These are phyloP conservation scores for Myopa tessellatipennis DNA, from an alignment of 2,888 invertebrate species.

Conservation along the genomic window DNA sequence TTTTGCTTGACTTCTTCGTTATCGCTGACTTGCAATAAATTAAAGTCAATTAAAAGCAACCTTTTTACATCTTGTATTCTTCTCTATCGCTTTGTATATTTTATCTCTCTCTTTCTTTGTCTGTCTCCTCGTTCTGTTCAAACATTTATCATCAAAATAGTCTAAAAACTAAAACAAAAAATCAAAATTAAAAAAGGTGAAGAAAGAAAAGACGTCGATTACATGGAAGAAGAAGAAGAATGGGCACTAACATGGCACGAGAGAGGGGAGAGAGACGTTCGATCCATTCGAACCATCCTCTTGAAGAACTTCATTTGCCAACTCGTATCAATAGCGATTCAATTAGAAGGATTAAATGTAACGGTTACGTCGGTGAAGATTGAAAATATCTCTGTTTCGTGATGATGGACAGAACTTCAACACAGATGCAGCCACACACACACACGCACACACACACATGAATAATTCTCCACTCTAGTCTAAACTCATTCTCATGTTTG, in stretches of 20 bases:
- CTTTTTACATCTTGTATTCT: not conserved
- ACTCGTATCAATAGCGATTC: constrained; percentile 31
- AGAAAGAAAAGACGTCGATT: not conserved
- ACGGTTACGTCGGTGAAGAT: constrained; percentile 27
- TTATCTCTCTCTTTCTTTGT: too few relatives aligned
- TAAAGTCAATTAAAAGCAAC: not conserved
- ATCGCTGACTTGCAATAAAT: too few relatives aligned
- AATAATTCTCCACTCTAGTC: not conserved
- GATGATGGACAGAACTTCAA: constrained; percentile 20
- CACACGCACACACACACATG: constrained; percentile 2
- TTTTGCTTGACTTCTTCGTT: not conserved
- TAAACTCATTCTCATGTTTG: not conserved
- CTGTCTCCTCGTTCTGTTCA: too few relatives aligned
- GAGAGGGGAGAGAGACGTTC: not conserved
- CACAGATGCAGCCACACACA: not conserved
- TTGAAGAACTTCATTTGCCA: constrained; percentile 31
- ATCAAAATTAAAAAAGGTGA: too few relatives aligned
- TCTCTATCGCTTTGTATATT: not conserved
- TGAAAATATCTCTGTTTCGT: not conserved
- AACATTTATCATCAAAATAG: too few relatives aligned
- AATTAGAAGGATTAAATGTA: constrained; percentile 36
- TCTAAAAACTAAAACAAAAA: too few relatives aligned
- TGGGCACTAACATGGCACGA: not conserved
- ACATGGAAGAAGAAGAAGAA: not conserved
- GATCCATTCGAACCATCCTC: not conserved